These are phyloP conservation scores for Heteractis magnifica DNA, from an alignment of 92 coral and sea anemone genomes.

Conservation along the genomic window DNA sequence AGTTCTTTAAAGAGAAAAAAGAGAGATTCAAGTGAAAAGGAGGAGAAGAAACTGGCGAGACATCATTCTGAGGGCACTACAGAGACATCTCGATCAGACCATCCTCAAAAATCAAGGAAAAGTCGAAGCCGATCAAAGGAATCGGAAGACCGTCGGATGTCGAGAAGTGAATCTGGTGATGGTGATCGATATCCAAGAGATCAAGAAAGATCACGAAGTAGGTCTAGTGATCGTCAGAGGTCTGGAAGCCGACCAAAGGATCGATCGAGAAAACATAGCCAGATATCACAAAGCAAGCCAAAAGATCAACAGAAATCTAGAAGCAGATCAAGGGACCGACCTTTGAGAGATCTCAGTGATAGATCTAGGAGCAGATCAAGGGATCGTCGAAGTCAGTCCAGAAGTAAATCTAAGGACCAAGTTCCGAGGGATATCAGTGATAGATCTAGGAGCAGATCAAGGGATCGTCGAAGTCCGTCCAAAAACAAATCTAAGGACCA, in stretches of 20 bases:
- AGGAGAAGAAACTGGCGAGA: background rate
- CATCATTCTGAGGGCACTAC: background rate
- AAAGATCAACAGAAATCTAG: background rate
- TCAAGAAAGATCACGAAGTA: background rate
- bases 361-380: background rate
- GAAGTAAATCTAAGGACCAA: background rate
- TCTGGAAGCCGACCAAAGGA: background rate
- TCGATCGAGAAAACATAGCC: background rate
- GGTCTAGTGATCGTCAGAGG: background rate
- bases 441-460: background rate
- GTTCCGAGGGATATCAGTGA: background rate
- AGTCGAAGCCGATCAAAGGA: slow-evolving; percentile 5
- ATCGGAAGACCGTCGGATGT: background rate
- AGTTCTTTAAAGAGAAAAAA: background rate
- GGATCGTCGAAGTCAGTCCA: background rate
- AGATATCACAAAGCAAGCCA: background rate
- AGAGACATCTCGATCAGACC: background rate
- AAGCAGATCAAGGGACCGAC: background rate
- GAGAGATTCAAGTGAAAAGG: slow-evolving; percentile 9
- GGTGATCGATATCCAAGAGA: background rate
- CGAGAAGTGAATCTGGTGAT: background rate
- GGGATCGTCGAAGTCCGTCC: background rate
- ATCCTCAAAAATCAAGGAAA: background rate
- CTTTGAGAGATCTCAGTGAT: background rate
- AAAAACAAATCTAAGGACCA: background rate